phyloP scores from a whole-genome alignment of 2,113 vertebrate genomes.

The Setophaga petechia region DNA sequence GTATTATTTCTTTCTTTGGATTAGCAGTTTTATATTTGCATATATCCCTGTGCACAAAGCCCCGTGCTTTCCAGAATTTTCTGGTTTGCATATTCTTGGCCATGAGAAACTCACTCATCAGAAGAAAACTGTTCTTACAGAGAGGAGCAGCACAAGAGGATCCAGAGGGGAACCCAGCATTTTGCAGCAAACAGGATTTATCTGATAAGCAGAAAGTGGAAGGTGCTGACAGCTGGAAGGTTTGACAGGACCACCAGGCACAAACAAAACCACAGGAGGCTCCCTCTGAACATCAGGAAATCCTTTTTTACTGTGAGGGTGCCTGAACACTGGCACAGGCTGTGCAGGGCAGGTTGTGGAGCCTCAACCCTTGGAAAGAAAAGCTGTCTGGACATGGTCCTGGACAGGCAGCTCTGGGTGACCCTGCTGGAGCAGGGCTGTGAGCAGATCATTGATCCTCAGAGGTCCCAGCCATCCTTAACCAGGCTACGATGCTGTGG shows the following conservation, averaged over 20 bases:
- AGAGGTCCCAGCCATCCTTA: not conserved
- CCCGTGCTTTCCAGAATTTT: not conserved
- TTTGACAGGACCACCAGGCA: not conserved
- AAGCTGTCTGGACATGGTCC: not conserved
- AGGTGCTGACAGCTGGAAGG: not conserved
- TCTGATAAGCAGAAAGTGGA: not conserved
- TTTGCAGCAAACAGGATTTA: not conserved
- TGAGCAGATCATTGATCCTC: not conserved
- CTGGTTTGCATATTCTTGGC: not conserved
- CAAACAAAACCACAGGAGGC: not conserved
- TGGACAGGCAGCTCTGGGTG: not conserved
- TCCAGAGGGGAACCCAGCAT: not conserved
- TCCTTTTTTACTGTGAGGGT: not conserved
- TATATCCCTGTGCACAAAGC: not conserved
- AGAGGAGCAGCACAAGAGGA: not conserved
- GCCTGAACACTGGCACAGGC: not conserved
- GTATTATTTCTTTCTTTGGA: not conserved
- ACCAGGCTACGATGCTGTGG: rapidly evolving
- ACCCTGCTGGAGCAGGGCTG: not conserved
- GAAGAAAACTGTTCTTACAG: not conserved
- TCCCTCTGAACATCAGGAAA: not conserved
- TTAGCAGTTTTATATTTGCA: not conserved
- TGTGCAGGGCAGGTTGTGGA: not conserved
- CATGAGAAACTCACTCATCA: not conserved
- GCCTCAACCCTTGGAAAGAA: not conserved